phyloP scores from a whole-genome alignment of 2,888 invertebrate species.

The Dynastes hyllus region DNA sequence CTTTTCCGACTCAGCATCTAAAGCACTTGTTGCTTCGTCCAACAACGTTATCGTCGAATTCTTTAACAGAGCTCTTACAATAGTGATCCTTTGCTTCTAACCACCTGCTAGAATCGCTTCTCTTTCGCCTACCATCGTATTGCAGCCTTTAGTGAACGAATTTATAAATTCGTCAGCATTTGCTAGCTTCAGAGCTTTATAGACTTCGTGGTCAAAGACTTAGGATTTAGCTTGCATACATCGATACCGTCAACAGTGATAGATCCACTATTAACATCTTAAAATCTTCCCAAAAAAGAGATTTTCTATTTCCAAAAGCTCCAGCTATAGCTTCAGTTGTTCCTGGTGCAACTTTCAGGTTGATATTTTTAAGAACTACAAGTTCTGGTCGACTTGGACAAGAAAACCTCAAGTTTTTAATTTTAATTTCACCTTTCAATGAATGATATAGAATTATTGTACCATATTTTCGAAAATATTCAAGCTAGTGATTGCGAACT shows the following conservation, averaged over 20 bases:
- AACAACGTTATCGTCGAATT: slow-evolving; percentile 90
- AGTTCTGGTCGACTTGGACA: slow-evolving; percentile 89
- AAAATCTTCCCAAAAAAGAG: slow-evolving; percentile 92
- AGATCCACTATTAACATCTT: slow-evolving; percentile 82
- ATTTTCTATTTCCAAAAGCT: slow-evolving; percentile 95
- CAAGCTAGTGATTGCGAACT: too few species aligned
- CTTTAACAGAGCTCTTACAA: slow-evolving; percentile 94
- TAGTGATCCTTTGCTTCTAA: slow-evolving; percentile 95
- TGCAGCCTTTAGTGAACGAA: slow-evolving; percentile 87
- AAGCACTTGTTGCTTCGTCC: slow-evolving; percentile 96
- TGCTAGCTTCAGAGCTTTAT: slow-evolving; percentile 86
- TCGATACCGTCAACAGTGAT: slow-evolving; percentile 86
- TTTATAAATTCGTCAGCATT: slow-evolving; percentile 94
- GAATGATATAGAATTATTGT: slow-evolving; percentile 80
- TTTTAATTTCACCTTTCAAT: slow-evolving; percentile 86
- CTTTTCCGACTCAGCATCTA: slow-evolving; percentile 94
- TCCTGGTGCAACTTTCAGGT: slow-evolving; percentile 87
- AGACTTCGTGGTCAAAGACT: slow-evolving; percentile 79
- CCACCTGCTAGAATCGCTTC: slow-evolving; percentile 96
- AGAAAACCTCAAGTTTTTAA: slow-evolving; percentile 89
- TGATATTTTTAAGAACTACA: slow-evolving; percentile 88
- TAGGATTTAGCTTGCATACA: slow-evolving; percentile 81
- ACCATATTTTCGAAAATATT: slow-evolving; percentile 65
- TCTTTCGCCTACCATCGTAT: slow-evolving; percentile 91
- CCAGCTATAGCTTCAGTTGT: slow-evolving; percentile 95